A percentile compares a stretch with the other conserved stretches of the same genome.
Evolutionary conservation across 1,140 invertebrate species (phyloP).

Genomic region (Eupristina koningsbergeri): DNA sequence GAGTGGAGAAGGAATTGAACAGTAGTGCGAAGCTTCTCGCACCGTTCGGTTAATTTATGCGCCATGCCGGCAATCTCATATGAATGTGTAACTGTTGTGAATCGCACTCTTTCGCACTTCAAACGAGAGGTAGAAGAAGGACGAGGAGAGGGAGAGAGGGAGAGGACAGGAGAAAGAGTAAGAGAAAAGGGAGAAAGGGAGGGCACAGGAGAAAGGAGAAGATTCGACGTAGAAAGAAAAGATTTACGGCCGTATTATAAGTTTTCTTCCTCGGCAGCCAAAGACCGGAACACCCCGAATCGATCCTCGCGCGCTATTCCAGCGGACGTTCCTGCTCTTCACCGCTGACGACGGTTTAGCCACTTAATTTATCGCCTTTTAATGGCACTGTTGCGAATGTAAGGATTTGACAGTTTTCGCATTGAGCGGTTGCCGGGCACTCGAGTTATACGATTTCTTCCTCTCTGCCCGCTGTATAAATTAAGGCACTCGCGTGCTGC

Average conservation of each 20-base stretch:
- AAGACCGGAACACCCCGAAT: slow-evolving; percentile 30
- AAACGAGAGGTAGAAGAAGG: not conserved
- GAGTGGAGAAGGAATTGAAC: not conserved
- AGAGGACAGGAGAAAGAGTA: slow-evolving; percentile 44
- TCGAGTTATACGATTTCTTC: not conserved
- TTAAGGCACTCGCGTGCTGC: not conserved
- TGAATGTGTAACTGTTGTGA: slow-evolving; percentile 50
- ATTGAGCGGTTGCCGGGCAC: not conserved
- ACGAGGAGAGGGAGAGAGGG: not conserved
- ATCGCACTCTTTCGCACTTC: slow-evolving; percentile 48
- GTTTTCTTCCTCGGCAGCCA: slow-evolving; percentile 31
- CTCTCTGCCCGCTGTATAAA: not conserved
- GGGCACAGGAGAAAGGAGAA: slow-evolving; percentile 32
- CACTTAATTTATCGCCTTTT: slow-evolving; percentile 44
- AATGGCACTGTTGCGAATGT: slow-evolving; percentile 10
- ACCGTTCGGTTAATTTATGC: slow-evolving; percentile 59
- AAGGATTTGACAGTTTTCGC: slow-evolving; percentile 7
- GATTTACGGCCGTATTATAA: slow-evolving; percentile 48
- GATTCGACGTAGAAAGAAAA: slow-evolving; percentile 49
- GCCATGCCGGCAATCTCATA: slow-evolving; percentile 47
- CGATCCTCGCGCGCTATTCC: slow-evolving; percentile 19
- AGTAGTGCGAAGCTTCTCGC: slow-evolving; percentile 49
- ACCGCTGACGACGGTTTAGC: slow-evolving; percentile 22
- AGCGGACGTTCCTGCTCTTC: not conserved
- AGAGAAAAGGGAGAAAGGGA: not conserved